Base-by-base conservation (phyloP, 2,888 invertebrate genomes). In the Zaprionus bogoriensis region DNA sequence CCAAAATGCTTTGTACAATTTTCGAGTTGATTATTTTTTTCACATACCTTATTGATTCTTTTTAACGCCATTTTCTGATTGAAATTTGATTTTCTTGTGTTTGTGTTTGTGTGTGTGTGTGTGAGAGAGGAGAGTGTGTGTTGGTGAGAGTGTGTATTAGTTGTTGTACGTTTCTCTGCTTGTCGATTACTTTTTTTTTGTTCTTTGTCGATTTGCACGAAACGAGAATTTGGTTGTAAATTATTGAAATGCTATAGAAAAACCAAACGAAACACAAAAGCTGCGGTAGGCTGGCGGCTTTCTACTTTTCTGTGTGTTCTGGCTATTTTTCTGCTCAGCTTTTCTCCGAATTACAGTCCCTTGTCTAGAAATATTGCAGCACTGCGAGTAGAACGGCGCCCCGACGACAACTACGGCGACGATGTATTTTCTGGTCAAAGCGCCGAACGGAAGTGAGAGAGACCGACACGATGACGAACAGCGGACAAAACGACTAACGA, bases 41-140 rank as follows among this genome's bases (percentile, higher is more conserved):
- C 86, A 89, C 88, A 87, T 90, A 90, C 90, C 96, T 97, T 97
- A 95, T 97, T 97, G 94, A 97, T 97, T 96, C 97, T 95, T 95
- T 97, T 97, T 95, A 97, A 96, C 94, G 97, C 97, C 97, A 97
- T 97, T 95, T 94, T 90, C 87, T 88, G 82, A 86, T 86, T 85
- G 87, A 80, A 89, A 89, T 89, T 89, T 89, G 87, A 89, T 89
- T 87, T 88, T 77, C 79, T 78, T 87, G 71, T 82, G 70, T 79
- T 72, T 83, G 72, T 71, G 73, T 77, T 74, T 78, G 69, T 81
- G 66, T 72, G 69, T 72, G 67, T 69, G 48, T 55, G 62, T 71
- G 61, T n/a, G n/a, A n/a, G n/a, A n/a, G n/a, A n/a, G n/a, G n/a
- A n/a, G n/a, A 57, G 58, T 70, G 65, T 50, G 67, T 73, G 62